phyloP scores from a whole-genome alignment of 1,140 invertebrate species.

The Euglossa dilemma region DNA sequence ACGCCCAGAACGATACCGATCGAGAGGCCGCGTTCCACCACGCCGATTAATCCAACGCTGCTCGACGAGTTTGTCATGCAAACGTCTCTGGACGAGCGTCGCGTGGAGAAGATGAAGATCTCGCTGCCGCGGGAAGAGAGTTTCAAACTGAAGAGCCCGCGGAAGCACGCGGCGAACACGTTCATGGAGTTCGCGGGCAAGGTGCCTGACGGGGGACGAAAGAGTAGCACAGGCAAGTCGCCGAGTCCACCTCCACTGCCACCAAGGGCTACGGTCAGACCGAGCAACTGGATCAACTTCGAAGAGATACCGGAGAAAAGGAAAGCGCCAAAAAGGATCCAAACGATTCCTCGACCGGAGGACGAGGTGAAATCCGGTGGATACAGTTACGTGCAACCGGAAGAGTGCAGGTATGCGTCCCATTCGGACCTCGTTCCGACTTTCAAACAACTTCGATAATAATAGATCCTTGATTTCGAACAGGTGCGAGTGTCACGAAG shows the following conservation, averaged over 20 bases:
- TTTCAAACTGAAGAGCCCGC: slow-evolving; percentile 78
- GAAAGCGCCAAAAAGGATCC: slow-evolving; percentile 90
- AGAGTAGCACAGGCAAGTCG: slow-evolving; percentile 66
- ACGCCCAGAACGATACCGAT: slow-evolving; percentile 90
- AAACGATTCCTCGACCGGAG: slow-evolving; percentile 86
- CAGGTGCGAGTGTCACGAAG: slow-evolving; percentile 90
- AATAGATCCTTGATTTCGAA: not conserved
- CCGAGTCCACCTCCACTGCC: slow-evolving; percentile 81
- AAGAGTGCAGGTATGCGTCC: slow-evolving; percentile 87
- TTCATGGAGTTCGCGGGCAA: slow-evolving; percentile 79
- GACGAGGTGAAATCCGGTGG: slow-evolving; percentile 71
- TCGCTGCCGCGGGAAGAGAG: slow-evolving; percentile 86
- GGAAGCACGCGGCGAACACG: slow-evolving; percentile 73
- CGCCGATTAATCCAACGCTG: slow-evolving; percentile 89
- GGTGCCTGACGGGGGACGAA: slow-evolving; percentile 66
- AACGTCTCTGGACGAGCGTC: slow-evolving; percentile 74
- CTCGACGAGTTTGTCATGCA: slow-evolving; percentile 88
- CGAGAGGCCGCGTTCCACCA: slow-evolving; percentile 92
- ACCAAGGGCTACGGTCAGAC: slow-evolving; percentile 74
- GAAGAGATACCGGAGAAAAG: slow-evolving; percentile 91
- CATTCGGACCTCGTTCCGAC: too few species aligned
- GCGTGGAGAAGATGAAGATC: slow-evolving; percentile 87
- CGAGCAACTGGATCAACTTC: slow-evolving; percentile 91
- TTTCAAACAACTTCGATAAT: not conserved
- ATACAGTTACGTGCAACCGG: slow-evolving; percentile 91